A percentile compares a stretch with the other conserved stretches of the same genome.
Evolutionary conservation across 1,140 invertebrate genomes (phyloP).

Genomic region (Leptopilina boulardi): DNA sequence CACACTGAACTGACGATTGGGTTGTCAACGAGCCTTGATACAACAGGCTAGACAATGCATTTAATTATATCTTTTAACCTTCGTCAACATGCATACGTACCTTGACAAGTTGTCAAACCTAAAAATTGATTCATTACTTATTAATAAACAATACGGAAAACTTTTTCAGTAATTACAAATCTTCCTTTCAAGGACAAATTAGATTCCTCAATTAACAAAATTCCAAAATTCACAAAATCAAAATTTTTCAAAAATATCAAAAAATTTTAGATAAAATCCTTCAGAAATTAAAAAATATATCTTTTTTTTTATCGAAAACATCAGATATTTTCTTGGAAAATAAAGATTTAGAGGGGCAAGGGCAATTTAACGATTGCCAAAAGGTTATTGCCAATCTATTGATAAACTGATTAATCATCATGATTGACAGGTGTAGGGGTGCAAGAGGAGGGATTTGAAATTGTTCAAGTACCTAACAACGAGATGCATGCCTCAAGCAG

Average conservation of each 20-base stretch:
- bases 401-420: conserved; percentile 69
- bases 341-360: conserved; percentile 38
- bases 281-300: too few relatives aligned
- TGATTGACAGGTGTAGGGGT: conserved; percentile 55
- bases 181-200: neutral
- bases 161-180: neutral
- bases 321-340: neutral
- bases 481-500: conserved; percentile 72
- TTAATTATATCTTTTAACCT: conserved; percentile 52
- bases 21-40: conserved; percentile 36
- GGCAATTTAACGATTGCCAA: conserved; percentile 48
- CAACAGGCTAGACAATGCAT: conserved; percentile 21
- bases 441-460: conserved; percentile 56
- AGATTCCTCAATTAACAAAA: too few relatives aligned
- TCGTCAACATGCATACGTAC: conserved; percentile 14
- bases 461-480: conserved; percentile 59
- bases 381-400: conserved; percentile 61
- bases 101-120: conserved; percentile 20
- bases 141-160: neutral
- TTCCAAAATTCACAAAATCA: neutral
- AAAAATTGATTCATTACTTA: neutral
- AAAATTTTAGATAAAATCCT: neutral
- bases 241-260: neutral
- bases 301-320: too few relatives aligned
- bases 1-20: conserved; percentile 48